Evolutionary conservation across 2,113 vertebrate species (phyloP), one percentile per base, ranked within the genome.

Genomic region (Percopsis transmontana): DNA sequence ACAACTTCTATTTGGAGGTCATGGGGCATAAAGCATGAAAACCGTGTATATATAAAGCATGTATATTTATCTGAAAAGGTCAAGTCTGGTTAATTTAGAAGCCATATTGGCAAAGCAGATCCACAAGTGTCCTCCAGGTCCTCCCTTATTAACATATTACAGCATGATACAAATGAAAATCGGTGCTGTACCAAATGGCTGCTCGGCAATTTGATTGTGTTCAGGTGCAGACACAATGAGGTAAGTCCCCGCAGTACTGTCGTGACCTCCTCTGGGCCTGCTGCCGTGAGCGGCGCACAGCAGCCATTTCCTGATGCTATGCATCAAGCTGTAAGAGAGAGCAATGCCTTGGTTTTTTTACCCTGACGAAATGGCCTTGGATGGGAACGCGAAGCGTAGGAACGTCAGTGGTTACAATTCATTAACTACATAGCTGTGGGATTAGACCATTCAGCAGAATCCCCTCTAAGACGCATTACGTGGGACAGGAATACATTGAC

Each of bases 241-340:
- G 58, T 58, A 48, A 18, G 79, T 76, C 77, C 82, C 78, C 70
- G 13, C 44, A 44, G 19, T 62, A 41, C 55, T 75, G 79, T 80
- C 19, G 5, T 58, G 53, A 57, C 33, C 20, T 78, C 84, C 84
- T 70, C 15, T 52, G 86, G 81, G 84, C 79, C 78, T 82, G 90
- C 79, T 72, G 81, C 82, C 55, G 83, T 93, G 93, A 95, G 93
- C 91, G 92, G 92, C 91, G 82, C 62, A 70, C 88, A 87, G 85
- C 82, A 89, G 93, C 86, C 91, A 90, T 91, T 93, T 91, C 91
- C 91, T 92, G 91, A 92, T 94, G 91, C 84, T 94, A 92, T 91
- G 90, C 89, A 91, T 95, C 93, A 92, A 84, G 79, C 77, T 42
- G 86, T 93, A 93, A 58, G 45, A 13, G 16, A 47, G 70, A 72